Base-by-base conservation (phyloP, 2,113 vertebrate species). In the Cyanoderma ruficeps region DNA sequence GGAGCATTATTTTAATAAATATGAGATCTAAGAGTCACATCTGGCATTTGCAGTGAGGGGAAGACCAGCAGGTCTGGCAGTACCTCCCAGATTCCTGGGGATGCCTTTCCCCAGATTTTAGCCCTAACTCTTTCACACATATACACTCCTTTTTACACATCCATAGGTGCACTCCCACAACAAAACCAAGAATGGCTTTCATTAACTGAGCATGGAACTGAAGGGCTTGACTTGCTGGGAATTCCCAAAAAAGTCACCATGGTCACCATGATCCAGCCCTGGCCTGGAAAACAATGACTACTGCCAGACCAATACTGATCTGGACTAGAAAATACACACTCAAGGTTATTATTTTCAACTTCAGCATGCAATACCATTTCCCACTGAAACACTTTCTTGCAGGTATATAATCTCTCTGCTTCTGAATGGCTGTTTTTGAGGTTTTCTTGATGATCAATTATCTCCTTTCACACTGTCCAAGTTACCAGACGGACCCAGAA, bases 391-490 rank as follows among this genome's bases (percentile, higher is more conserved):
- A 23, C 49, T 72, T 81, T 41, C 19, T 46, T 69, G 21, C 49
- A 60, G 7, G 31, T 33, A 11, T 11, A 37, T 13, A 39, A 20
- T 22, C 47, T 28, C 15, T 53, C 22, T 57, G 31, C 11, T 30
- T 72, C 50, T 65, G 21, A 74, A 55, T 50, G 20, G 33, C n/a
- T 68, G 21, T 2, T 63, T 83, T 39, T 59, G 52, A 68, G 42
- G 52, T 49, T 91, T 70, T 42, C 64, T 30, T 20, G 3, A 70
- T 0, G 0, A 4, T 25, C 1, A n/a, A n/a, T n/a, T n/a, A 75
- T 33, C 52, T 63, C 47, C 59, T 87, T 41, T 47, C 33, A 50
- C 18, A 27, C 42, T 63, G 35, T 28, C 25, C 60, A 61, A 77
- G 19, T 30, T 7, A 83, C 28, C 52, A 75, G 18, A 74, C n/a